Percentiles rank a stretch among this genome's conserved stretches.
Evolutionary conservation across 1,140 invertebrate species (phyloP).

Genomic region (Meloidogyne hapla): DNA sequence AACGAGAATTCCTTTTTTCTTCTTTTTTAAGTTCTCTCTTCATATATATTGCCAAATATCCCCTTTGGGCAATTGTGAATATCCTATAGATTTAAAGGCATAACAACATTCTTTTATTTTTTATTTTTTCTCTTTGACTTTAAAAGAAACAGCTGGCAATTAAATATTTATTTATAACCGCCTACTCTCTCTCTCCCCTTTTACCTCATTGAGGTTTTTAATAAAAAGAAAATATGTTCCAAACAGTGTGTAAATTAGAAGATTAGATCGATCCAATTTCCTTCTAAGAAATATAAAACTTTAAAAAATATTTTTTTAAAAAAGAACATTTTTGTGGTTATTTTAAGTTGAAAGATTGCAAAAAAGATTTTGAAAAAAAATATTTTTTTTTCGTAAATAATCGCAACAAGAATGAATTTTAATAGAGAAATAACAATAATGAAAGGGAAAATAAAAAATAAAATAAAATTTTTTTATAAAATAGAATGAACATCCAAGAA

Average conservation of each 20-base stretch:
- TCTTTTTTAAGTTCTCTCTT: neutral
- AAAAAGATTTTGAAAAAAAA: neutral
- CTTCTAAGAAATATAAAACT: neutral
- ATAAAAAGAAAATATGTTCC: neutral
- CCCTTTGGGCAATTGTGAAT: neutral
- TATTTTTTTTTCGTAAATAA: too few relatives aligned
- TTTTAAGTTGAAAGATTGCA: neutral
- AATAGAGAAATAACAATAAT: too few relatives aligned
- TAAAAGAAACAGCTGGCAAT: neutral
- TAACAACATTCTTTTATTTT: neutral
- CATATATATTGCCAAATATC: neutral
- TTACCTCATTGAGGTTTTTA: too few relatives aligned
- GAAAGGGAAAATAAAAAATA: too few relatives aligned
- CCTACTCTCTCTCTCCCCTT: neutral
- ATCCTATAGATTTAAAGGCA: too few relatives aligned
- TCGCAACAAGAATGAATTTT: too few relatives aligned
- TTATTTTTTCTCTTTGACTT: neutral
- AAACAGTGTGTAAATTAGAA: neutral
- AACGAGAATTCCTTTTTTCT: neutral
- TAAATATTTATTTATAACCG: neutral
- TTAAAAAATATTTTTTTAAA: neutral
- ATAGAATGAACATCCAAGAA: too few relatives aligned
- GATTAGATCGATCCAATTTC: constrained; percentile 3
- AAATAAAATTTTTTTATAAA: too few relatives aligned
- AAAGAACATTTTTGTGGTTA: neutral